Conservation (phyloP, 2,113 vertebrate genomes). For the Rhinopithecus roxellana region DNA sequence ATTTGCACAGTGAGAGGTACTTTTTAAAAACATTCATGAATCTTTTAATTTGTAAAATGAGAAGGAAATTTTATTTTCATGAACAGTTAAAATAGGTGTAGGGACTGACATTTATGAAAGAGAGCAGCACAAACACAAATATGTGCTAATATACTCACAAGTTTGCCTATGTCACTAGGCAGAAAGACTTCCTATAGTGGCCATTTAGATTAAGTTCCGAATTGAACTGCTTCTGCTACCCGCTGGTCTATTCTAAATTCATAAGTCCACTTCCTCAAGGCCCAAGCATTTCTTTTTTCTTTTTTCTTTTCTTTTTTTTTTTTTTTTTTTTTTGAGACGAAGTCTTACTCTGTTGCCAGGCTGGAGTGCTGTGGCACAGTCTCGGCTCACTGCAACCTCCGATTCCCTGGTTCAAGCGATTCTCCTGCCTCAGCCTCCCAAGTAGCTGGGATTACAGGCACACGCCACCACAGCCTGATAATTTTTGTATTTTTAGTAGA, state of each 20-base stretch:
- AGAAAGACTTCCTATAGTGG: conserved; percentile 11
- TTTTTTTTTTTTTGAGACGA: too few relatives aligned
- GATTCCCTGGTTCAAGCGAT: too few relatives aligned
- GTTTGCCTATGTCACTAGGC: background rate
- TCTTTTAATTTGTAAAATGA: conserved; percentile 54
- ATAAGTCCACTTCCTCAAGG: background rate
- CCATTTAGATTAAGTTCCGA: conserved; percentile 31
- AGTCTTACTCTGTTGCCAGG: too few relatives aligned
- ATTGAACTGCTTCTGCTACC: conserved; percentile 33
- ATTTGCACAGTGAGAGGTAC: conserved; percentile 48
- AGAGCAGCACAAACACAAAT: background rate
- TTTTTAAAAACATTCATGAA: conserved; percentile 39
- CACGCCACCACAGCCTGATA: too few relatives aligned
- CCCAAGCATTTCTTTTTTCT: background rate
- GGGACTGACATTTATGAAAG: background rate
- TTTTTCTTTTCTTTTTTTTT: background rate
- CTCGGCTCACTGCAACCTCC: too few relatives aligned
- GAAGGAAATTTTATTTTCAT: conserved; percentile 51
- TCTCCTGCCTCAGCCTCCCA: too few relatives aligned
- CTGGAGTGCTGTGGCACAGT: too few relatives aligned
- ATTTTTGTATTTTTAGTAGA: too few relatives aligned
- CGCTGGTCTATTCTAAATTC: conserved; percentile 43
- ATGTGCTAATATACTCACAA: background rate
- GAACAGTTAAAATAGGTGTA: background rate
- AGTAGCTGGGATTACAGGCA: too few relatives aligned